Evolutionary conservation across 2,113 vertebrate species (phyloP), one percentile per base, ranked within the genome.

Genomic region (Gavia stellata): DNA sequence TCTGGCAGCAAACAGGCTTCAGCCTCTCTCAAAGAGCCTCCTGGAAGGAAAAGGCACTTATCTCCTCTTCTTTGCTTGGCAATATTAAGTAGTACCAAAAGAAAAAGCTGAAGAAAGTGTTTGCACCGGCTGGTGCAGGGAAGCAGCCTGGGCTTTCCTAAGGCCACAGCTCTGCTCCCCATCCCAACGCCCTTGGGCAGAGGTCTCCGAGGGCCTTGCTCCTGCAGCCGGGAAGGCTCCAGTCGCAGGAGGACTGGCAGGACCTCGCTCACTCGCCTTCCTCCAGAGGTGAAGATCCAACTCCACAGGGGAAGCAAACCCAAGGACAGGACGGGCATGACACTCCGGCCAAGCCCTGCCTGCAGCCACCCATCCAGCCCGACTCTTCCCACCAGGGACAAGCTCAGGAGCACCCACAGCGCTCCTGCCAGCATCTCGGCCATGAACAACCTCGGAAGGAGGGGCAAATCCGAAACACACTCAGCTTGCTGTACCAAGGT

Each of bases 361-460:
- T 19, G 26, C 18, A 28, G 59, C 40, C 68, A 56, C 52, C 45
- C 50, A 26, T 14, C 55, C 74, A 44, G 19, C 21, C 56, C 0
- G 0, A 23, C 34, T 38, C 50, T 70, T 66, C 79, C 42, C 50
- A 31, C 24, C 4, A 1, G 28, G 56, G 50, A 44, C 19, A 7
- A 38, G 44, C 56, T 44, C 33, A 11, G 79, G 50, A 61, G 38
- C 50, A 17, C 81, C 58, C 88, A 5, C 53, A 14, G 24, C 3
- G 0, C 9, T 12, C 42, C 14, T 24, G n/a, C 65, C 79, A 40
- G 12, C 62, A 5, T 2, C 63, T 31, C 44, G 1, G 3, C 45
- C 28, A 0, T 0, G 8, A 49, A 1, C 25, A 10, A 0, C 31
- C 50, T 21, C 5, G 0, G 86, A 40, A 68, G 15, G 47, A 68